Evolutionary conservation across 1,140 invertebrate species (phyloP), one percentile per base, ranked within the genome.

Genomic region (Conus ventricosus): DNA sequence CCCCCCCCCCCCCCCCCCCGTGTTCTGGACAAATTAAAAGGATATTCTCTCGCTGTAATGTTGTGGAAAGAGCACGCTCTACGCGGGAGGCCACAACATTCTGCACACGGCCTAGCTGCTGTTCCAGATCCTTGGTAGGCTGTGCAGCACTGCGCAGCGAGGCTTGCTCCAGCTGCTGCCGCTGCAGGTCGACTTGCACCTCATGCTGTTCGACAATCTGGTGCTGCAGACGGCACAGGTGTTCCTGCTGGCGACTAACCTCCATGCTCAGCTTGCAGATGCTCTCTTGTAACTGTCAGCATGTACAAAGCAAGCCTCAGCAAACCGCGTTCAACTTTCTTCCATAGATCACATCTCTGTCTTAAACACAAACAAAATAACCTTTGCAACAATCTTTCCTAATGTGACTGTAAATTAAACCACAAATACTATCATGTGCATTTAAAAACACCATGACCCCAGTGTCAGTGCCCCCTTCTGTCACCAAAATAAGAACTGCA

Each of bases 31-130:
- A 39, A 39, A 39, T 39, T 60, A 4, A 90, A 93, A 94, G 92
- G 93, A 94, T 94, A 94, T 92, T 93, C 91, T 94, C 93, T 89
- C 90, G 91, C 81, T 93, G 92, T 25, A 93, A 88, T 78, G 94
- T 93, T 76, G 93, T 92, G 11, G 91, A 90, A 78, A 95, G 90
- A 39, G 93, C 88, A 23, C 92, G 88, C 84, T 94, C 94, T 78
- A 94, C 92, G 15, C 92, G 87, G 13, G 93, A 93, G 4, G 90
- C 91, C 5, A 94, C 90, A 67, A 92, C 90, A 51, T 92, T 90
- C 82, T 94, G 93, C 25, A 93, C 85, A 55, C 92, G 92, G 57
- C 91, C 92, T 20, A 95, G 90, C 78, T 93, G 93, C 89, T 93
- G 91, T 85, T 93, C 91, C 8, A 94, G 90, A n/a, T 87, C 85